phyloP scores from a whole-genome alignment of 2,888 invertebrate species.

The Harpagoxenus sublaevis region DNA sequence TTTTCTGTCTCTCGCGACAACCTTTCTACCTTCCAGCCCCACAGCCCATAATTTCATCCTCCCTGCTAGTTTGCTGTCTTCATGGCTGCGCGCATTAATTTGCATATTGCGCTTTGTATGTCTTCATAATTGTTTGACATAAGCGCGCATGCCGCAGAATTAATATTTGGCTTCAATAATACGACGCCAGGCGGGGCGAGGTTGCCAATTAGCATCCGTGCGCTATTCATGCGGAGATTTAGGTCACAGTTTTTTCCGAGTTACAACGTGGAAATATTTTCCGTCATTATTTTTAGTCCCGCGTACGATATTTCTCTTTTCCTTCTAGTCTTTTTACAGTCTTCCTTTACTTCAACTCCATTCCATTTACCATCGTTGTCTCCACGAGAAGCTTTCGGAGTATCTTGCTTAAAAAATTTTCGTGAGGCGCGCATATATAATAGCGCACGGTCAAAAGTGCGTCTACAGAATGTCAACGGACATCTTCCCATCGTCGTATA shows the following conservation, averaged over 20 bases:
- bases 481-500: background rate
- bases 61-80: constrained; percentile 21
- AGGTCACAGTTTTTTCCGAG: background rate
- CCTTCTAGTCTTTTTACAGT: constrained; percentile 22
- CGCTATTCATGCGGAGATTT: constrained; percentile 23
- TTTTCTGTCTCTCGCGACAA: constrained; percentile 40
- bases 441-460: background rate
- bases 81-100: constrained; percentile 32
- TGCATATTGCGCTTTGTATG: constrained; percentile 23
- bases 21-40: constrained; percentile 19
- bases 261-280: constrained; percentile 58
- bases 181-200: background rate
- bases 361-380: constrained; percentile 73
- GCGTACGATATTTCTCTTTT: constrained; percentile 6
- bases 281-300: constrained; percentile 57
- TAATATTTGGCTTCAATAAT: constrained; percentile 45
- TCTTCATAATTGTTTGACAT: constrained; percentile 37
- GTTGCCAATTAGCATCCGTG: constrained; percentile 26
- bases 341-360: constrained; percentile 49
- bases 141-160: constrained; percentile 31
- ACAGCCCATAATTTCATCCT: constrained; percentile 34
- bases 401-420: constrained; percentile 69
- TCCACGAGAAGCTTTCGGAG: constrained; percentile 71
- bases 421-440: constrained; percentile 61
- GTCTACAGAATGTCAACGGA: background rate